phyloP scores from a whole-genome alignment of 2,888 invertebrate genomes.

The Pinctada fucata region DNA sequence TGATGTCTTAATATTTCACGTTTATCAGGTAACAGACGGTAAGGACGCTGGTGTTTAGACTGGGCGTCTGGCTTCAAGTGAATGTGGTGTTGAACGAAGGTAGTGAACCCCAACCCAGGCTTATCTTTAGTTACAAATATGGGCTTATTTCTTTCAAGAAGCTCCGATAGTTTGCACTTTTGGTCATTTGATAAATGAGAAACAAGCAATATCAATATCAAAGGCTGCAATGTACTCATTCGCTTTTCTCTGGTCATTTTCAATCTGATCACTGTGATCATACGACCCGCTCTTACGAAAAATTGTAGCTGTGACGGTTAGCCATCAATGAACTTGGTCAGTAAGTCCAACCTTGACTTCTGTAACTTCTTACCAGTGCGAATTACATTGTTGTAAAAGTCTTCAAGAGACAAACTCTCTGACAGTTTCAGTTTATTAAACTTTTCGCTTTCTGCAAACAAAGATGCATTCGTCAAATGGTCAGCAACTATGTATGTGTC shows the following conservation, averaged over 20 bases:
- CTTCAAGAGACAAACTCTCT: slow-evolving; percentile 7
- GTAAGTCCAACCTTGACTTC: slow-evolving; percentile 17
- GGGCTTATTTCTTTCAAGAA: slow-evolving; percentile 13
- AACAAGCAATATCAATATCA: slow-evolving; percentile 4
- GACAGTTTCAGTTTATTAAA: slow-evolving; percentile 16
- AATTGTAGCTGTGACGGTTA: slow-evolving; percentile 19
- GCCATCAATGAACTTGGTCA: slow-evolving; percentile 28
- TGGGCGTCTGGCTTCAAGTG: slow-evolving; percentile 22
- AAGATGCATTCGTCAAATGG: neutral
- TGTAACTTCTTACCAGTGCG: slow-evolving; percentile 7
- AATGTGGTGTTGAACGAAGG: slow-evolving; percentile 21
- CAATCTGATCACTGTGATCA: neutral
- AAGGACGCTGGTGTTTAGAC: slow-evolving; percentile 34
- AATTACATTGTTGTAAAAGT: slow-evolving; percentile 13
- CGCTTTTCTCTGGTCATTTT: neutral
- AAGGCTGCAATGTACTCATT: neutral
- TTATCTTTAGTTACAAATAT: slow-evolving; percentile 30
- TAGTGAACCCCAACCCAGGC: slow-evolving; percentile 18
- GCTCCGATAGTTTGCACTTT: neutral
- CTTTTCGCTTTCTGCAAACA: neutral
- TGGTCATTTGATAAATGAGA: slow-evolving; percentile 19
- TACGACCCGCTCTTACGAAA: slow-evolving; percentile 10
- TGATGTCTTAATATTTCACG: slow-evolving; percentile 31
- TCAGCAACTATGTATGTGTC: neutral
- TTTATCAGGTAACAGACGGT: slow-evolving; percentile 29